phyloP scores from a whole-genome alignment of 2,888 invertebrate species.

The Microplitis manilae region DNA sequence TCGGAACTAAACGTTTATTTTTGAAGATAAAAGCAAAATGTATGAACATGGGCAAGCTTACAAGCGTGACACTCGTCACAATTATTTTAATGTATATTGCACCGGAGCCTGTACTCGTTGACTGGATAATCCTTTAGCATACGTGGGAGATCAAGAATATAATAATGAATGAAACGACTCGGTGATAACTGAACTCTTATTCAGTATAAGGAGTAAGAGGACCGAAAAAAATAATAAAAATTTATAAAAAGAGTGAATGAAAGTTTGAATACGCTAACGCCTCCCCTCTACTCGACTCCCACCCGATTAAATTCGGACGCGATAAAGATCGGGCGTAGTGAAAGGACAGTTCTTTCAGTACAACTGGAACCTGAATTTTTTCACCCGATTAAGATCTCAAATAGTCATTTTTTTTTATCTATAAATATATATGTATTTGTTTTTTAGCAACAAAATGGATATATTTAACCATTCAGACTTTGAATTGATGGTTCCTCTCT shows the following conservation, averaged over 20 bases:
- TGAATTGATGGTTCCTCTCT: background rate
- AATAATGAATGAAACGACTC: slow-evolving; percentile 46
- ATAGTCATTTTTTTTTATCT: background rate
- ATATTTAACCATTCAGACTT: too few relatives aligned
- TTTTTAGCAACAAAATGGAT: too few relatives aligned
- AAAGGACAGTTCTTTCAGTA: slow-evolving; percentile 43
- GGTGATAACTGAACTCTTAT: too few relatives aligned
- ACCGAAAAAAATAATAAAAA: slow-evolving; percentile 31
- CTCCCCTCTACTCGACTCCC: slow-evolving; percentile 3
- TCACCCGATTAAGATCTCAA: slow-evolving; percentile 39
- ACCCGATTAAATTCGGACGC: background rate
- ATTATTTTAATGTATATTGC: slow-evolving; percentile 24
- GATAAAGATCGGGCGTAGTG: slow-evolving; percentile 6
- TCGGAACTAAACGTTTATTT: too few relatives aligned
- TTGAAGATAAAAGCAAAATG: background rate
- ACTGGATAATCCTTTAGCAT: background rate
- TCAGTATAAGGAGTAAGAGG: slow-evolving; percentile 13
- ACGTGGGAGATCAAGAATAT: slow-evolving; percentile 41
- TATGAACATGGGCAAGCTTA: background rate
- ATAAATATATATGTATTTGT: background rate
- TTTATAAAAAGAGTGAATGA: slow-evolving; percentile 42
- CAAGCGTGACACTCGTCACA: background rate
- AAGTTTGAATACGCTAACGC: slow-evolving; percentile 46
- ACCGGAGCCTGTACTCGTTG: background rate
- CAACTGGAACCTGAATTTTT: slow-evolving; percentile 29